Evolutionary conservation across 2,113 vertebrate species (phyloP), one percentile per base, ranked within the genome.

Genomic region (Crotalus helleri): DNA sequence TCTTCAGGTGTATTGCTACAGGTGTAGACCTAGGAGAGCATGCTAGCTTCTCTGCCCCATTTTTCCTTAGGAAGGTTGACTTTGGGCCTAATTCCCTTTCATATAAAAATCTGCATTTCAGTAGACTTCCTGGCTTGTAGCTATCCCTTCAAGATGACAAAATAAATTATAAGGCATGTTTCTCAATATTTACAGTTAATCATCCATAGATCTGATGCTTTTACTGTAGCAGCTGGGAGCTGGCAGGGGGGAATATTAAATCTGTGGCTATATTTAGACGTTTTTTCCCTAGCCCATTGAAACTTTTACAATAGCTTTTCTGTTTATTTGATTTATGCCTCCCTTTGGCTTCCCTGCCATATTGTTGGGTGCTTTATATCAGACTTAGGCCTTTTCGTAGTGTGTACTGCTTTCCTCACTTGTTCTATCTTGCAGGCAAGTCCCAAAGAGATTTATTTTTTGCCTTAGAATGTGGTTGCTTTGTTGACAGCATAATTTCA

Each of bases 401-500:
- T 87, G 94, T 92, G 86, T 88, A 74, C 96, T 96, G 94, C 92
- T 92, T 1, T 93, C 1, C 92, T 91, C 87, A 86, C 59, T 51
- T 87, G 85, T 94, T 95, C 58, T 95, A 0, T 94, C 69, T 26
- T 0, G 0, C 11, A 33, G 93, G 93, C 92, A 33, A 69, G 49
- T 90, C 94, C 95, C 92, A 95, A 96, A 92, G 93, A 95, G 93
- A 89, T 98, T 97, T 97, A 96, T 97, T 97, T 97, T 94, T 91
- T 95, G 96, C 95, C 97, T 86, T 92, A 95, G 94, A 96, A 97
- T 1, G 93, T 96, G 95, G 94, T 95, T 96, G 96, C 96, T 97
- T 95, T 0, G 33, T 96, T 98, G 97, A 98, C 97, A 98, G 97
- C 92, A 95, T 97, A 98, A 98, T 98, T 97, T 98, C 97, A 97